Evolutionary conservation across 2,888 invertebrate genomes (phyloP), one percentile per base, ranked within the genome.

Genomic region (Rotaria sp.): DNA sequence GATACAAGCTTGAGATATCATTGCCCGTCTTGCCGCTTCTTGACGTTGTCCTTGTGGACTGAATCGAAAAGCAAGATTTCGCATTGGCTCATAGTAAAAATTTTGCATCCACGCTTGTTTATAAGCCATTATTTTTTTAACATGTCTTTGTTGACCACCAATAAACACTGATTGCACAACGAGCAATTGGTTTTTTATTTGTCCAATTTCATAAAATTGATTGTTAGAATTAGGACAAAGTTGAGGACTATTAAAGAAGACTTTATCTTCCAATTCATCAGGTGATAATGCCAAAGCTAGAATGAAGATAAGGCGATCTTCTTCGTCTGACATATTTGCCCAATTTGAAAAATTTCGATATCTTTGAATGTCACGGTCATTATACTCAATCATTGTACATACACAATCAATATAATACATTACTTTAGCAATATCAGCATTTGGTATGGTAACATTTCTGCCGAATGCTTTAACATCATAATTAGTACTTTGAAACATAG

Each of bases 361-460:
- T 26, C 55, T 26, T 10, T 10, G 8, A 55, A 55, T 55, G 26
- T 55, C 26, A 26, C 26, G 10, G 4, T 55, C 26, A 26, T 26
- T 55, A 55, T 55, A 55, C 4, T 55, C 26, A 26, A 55, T 26
- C 21, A 87, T 87, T 59, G 74, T 87, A 59, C 87, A 87, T 13
- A 88, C 87, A 84, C 87, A 86, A 52, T 88, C 86, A 26, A 88
- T 55, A 85, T 88, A 88, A 67, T 88, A 88, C 88, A 88, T 88
- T 18, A 88, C 80, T 52, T 86, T 85, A 21, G 88, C 87, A n/a
- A 52, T 52, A 52, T 52, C 52, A 24, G 52, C 52, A 52, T 52
- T 24, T 3, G 52, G 52, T 7, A 52, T 52, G 8, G 52, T 52
- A 24, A 52, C 52, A 24, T 21, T 52, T 52, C 24, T 52, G 24